Evolutionary conservation across 2,113 vertebrate genomes (phyloP).

Genomic region (Tenrec ecaudatus): DNA sequence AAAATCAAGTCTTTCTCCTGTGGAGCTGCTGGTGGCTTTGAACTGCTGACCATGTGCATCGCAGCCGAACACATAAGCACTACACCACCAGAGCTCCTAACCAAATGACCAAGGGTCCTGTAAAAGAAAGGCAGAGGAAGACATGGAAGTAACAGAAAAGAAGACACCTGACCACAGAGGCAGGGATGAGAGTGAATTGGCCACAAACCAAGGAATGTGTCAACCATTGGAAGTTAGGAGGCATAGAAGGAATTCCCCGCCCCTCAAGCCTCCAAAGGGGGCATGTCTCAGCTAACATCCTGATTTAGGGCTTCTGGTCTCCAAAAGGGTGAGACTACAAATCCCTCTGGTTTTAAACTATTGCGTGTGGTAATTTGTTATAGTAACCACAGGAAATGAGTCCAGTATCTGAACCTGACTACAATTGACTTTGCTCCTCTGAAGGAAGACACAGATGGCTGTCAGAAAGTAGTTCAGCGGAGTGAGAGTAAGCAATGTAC

Average conservation of each 20-base stretch:
- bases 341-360: background rate
- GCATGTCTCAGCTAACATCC: background rate
- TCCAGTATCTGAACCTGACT: conserved; percentile 1
- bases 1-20: too few species aligned
- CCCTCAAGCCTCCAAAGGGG: background rate
- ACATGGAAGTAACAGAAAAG: background rate
- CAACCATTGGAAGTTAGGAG: background rate
- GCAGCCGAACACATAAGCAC: too few species aligned
- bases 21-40: too few species aligned
- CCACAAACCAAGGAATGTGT: too few species aligned
- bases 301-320: background rate
- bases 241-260: background rate
- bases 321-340: background rate
- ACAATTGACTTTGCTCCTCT: background rate
- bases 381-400: background rate
- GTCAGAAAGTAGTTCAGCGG: conserved; percentile 7
- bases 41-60: too few species aligned
- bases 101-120: too few species aligned
- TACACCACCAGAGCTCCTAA: too few species aligned
- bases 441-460: background rate
- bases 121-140: background rate
- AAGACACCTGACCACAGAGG: background rate
- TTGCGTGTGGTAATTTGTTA: conserved; percentile 4
- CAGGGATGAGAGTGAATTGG: background rate
- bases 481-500: background rate